These are phyloP conservation scores for Carassius carassius DNA, from an alignment of 2,113 vertebrate genomes.

Conservation along the genomic window DNA sequence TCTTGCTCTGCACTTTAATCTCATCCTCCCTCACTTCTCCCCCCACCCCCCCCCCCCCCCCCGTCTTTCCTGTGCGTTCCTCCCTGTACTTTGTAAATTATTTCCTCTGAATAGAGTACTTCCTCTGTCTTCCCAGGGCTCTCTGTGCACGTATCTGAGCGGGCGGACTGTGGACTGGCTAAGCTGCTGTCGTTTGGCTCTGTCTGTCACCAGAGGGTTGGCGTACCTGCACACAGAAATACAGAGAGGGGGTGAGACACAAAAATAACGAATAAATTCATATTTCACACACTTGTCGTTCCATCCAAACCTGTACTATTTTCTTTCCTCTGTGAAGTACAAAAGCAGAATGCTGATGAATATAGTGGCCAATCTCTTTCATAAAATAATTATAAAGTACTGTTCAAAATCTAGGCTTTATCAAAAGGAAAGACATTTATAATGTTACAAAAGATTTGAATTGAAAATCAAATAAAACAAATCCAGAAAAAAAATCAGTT, in stretches of 20 bases:
- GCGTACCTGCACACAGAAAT: slow-evolving; percentile 94
- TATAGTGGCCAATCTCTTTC: not conserved
- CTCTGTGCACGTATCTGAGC: slow-evolving; percentile 51
- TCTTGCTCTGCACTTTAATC: slow-evolving; percentile 52
- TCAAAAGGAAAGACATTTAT: not conserved
- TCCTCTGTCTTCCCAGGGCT: slow-evolving; percentile 38
- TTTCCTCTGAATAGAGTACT: slow-evolving; percentile 52
- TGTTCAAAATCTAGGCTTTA: no score
- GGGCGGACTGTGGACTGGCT: slow-evolving; percentile 45
- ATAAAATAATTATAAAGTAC: not conserved
- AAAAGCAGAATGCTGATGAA: not conserved
- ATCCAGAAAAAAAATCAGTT: no score
- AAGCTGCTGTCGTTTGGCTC: slow-evolving; percentile 86
- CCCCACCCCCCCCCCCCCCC: not conserved
- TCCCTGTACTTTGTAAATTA: slow-evolving; percentile 26
- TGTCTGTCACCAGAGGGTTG: slow-evolving; percentile 87
- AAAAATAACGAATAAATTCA: not conserved
- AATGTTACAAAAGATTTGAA: not conserved
- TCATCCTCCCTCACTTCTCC: no score
- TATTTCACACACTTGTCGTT: no score
- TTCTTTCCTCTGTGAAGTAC: not conserved
- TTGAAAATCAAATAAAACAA: not conserved
- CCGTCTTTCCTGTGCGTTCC: not conserved
- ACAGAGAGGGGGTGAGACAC: slow-evolving; percentile 83
- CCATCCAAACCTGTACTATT: no score